phyloP scores from a whole-genome alignment of 2,797 vertebrate species.

The Neoniphon sammara region DNA sequence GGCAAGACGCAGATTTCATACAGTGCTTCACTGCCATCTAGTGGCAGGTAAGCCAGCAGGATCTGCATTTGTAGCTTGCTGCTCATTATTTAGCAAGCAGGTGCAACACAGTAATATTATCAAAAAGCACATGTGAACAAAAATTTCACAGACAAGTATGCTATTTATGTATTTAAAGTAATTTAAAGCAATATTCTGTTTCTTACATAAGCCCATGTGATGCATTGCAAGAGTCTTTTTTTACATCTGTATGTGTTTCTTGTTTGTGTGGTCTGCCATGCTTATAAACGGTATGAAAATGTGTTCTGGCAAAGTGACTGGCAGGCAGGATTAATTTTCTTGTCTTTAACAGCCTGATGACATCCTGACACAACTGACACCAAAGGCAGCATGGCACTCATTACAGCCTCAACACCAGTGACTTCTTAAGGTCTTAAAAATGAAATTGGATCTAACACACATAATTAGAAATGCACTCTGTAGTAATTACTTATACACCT shows the following conservation, averaged over 20 bases:
- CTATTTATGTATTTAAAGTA: slow-evolving; percentile 24
- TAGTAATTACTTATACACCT: slow-evolving; percentile 31
- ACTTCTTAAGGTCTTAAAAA: neutral
- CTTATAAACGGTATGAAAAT: slow-evolving; percentile 37
- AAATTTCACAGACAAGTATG: slow-evolving; percentile 45
- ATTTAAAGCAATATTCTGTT: slow-evolving; percentile 18
- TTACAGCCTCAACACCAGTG: neutral
- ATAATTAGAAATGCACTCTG: neutral
- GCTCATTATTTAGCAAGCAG: slow-evolving; percentile 45
- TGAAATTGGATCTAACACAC: neutral
- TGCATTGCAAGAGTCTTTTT: slow-evolving; percentile 14
- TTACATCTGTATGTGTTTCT: slow-evolving; percentile 7
- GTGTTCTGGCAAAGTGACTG: slow-evolving; percentile 21
- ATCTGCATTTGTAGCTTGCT: neutral
- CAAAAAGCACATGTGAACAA: slow-evolving; percentile 46
- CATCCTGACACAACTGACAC: slow-evolving; percentile 17
- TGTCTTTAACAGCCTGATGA: slow-evolving; percentile 49
- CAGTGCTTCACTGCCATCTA: slow-evolving; percentile 82
- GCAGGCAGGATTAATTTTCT: slow-evolving; percentile 52
- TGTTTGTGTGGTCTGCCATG: slow-evolving; percentile 33
- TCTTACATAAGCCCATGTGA: neutral
- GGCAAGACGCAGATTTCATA: slow-evolving; percentile 11
- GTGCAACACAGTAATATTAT: slow-evolving; percentile 42
- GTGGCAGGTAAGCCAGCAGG: slow-evolving; percentile 51
- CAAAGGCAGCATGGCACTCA: slow-evolving; percentile 26